Evolutionary conservation across 2,113 vertebrate genomes (phyloP).

Genomic region (Oryzias melastigma): DNA sequence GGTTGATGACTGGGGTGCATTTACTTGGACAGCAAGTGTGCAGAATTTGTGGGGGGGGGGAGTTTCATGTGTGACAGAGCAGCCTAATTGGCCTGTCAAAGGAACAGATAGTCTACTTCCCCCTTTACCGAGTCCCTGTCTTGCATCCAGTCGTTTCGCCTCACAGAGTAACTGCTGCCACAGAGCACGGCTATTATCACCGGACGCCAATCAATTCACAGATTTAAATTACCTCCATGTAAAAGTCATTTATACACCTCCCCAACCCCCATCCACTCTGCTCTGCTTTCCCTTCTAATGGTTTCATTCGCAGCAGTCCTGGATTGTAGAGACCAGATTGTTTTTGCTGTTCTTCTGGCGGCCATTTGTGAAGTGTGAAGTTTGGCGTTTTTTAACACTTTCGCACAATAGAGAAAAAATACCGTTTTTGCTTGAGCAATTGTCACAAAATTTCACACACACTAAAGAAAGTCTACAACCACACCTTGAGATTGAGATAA

Average conservation of each 20-base stretch:
- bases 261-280: slow-evolving; percentile 27
- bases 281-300: slow-evolving; percentile 1
- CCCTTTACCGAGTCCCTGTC: neutral
- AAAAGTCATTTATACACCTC: slow-evolving; percentile 39
- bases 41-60: neutral
- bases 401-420: too few species aligned
- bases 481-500: too few species aligned
- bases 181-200: slow-evolving; percentile 29
- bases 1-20: too few species aligned
- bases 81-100: slow-evolving; percentile 66
- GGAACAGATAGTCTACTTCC: slow-evolving; percentile 38
- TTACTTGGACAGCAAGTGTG: too few species aligned
- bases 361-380: too few species aligned
- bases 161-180: slow-evolving; percentile 33
- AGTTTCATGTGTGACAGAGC: slow-evolving; percentile 45
- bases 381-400: too few species aligned
- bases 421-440: too few species aligned
- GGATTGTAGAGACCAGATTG: too few species aligned
- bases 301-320: neutral
- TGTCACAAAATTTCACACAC: too few species aligned
- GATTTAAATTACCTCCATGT: slow-evolving; percentile 59
- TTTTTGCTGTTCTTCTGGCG: too few species aligned
- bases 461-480: too few species aligned
- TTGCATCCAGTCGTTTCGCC: slow-evolving; percentile 2
- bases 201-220: slow-evolving; percentile 59